phyloP scores from a whole-genome alignment of 2,797 vertebrate genomes.

The Galago senegalensis region DNA sequence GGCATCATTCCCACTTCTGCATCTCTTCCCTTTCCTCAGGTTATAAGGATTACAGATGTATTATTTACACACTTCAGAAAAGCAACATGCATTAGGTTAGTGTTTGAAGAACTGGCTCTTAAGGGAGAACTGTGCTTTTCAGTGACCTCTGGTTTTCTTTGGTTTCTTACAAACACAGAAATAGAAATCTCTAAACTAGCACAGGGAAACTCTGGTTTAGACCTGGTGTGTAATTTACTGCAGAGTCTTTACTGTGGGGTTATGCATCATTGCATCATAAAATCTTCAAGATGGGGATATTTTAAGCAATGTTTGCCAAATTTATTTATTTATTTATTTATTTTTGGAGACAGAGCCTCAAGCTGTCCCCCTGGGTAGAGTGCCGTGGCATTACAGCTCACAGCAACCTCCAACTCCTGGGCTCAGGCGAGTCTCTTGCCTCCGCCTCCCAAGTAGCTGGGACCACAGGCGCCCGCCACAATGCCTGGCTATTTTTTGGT shows the following conservation, averaged over 20 bases:
- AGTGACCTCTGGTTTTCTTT: conserved; percentile 30
- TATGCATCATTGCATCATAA: neutral
- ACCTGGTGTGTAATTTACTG: neutral
- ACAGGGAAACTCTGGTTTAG: neutral
- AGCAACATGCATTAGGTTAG: neutral
- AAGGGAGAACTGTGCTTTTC: neutral
- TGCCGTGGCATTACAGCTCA: too few relatives aligned
- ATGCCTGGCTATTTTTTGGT: too few relatives aligned
- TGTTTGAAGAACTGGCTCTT: conserved; percentile 55
- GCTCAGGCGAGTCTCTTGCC: too few relatives aligned
- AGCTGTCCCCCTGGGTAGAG: too few relatives aligned
- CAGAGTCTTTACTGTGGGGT: neutral
- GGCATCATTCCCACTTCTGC: neutral
- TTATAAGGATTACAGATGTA: conserved; percentile 16
- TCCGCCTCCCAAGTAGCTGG: too few relatives aligned
- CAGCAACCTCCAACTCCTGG: too few relatives aligned
- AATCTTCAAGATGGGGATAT: neutral
- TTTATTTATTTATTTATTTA: neutral
- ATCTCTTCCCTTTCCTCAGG: neutral
- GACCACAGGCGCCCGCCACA: too few relatives aligned
- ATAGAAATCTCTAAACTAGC: conserved; percentile 46
- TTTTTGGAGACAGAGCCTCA: too few relatives aligned
- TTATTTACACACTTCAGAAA: conserved; percentile 52
- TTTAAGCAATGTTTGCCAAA: conserved; percentile 49
- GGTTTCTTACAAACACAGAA: neutral